Evolutionary conservation across 2,113 vertebrate genomes (phyloP).

Genomic region (Caretta caretta): DNA sequence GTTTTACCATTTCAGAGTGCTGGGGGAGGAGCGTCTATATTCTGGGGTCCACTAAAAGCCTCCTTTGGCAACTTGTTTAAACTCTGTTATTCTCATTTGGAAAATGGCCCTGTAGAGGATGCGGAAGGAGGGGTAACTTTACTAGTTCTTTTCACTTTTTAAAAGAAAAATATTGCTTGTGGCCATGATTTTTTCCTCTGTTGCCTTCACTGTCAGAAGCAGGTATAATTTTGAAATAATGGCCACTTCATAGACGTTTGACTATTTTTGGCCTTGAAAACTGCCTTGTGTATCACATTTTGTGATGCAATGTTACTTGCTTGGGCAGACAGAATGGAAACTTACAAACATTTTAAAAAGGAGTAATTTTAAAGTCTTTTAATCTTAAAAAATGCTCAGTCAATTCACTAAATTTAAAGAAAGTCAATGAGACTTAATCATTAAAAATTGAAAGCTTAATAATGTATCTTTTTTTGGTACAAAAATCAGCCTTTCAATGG

Average conservation of each 20-base stretch:
- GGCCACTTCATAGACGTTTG: conserved; percentile 11
- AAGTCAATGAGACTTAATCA: neutral
- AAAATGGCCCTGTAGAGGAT: neutral
- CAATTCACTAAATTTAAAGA: neutral
- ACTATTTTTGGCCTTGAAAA: conserved; percentile 6
- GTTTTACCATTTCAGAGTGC: neutral
- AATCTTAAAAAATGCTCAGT: conserved; percentile 8
- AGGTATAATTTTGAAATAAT: conserved; percentile 1
- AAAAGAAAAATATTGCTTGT: neutral
- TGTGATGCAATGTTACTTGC: neutral
- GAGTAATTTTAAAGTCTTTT: conserved; percentile 1
- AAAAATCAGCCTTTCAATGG: neutral
- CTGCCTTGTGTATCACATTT: neutral
- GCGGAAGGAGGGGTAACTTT: accelerated
- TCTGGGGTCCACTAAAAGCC: neutral
- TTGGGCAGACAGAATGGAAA: conserved; percentile 1
- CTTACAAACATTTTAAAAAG: neutral
- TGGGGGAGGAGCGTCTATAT: neutral
- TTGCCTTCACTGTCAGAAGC: conserved; percentile 4
- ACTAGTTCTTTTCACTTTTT: neutral
- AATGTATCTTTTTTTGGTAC: neutral
- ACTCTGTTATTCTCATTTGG: neutral
- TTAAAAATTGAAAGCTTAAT: neutral
- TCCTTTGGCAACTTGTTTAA: neutral
- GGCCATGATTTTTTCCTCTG: neutral